A percentile compares a stretch with the other conserved stretches of the same genome.
phyloP scores from a whole-genome alignment of 2,797 vertebrate genomes.

The Selene dorsalis region DNA sequence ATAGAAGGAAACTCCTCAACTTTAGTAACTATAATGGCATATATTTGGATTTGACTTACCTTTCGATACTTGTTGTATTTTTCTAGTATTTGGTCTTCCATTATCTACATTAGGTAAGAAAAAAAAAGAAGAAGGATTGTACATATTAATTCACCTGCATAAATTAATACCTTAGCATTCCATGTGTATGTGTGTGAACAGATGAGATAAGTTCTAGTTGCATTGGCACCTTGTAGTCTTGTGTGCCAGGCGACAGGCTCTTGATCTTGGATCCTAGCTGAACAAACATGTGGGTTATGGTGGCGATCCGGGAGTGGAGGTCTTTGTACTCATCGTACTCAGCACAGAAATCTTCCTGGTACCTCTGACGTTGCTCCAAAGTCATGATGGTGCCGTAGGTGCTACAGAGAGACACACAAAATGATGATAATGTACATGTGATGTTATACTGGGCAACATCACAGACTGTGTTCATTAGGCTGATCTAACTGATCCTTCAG shows the following conservation, averaged over 20 bases:
- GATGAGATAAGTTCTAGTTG: neutral
- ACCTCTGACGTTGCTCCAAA: conserved; percentile 84
- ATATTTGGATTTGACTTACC: conserved; percentile 73
- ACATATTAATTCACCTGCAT: neutral
- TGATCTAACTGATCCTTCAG: neutral
- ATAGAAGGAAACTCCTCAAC: neutral
- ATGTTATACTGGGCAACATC: too few relatives aligned
- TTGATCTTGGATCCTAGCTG: conserved; percentile 89
- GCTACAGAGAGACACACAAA: conserved; percentile 66
- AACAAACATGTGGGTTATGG: conserved; percentile 86
- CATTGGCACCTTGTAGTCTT: conserved; percentile 83
- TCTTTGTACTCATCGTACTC: conserved; percentile 88
- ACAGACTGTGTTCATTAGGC: neutral
- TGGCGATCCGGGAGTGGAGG: conserved; percentile 85
- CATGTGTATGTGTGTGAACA: neutral
- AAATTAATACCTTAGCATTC: neutral
- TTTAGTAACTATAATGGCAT: too few relatives aligned
- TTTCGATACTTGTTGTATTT: conserved; percentile 90
- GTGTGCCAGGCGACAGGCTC: conserved; percentile 83
- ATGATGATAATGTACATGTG: neutral
- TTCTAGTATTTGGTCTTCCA: conserved; percentile 88
- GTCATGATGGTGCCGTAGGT: conserved; percentile 80
- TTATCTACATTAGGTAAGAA: conserved; percentile 78
- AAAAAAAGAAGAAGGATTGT: conserved; percentile 34
- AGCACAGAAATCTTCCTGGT: conserved; percentile 87